Evolutionary conservation across 2,797 vertebrate species (phyloP), one percentile per base, ranked within the genome.

Genomic region (Margarornis squamiger): DNA sequence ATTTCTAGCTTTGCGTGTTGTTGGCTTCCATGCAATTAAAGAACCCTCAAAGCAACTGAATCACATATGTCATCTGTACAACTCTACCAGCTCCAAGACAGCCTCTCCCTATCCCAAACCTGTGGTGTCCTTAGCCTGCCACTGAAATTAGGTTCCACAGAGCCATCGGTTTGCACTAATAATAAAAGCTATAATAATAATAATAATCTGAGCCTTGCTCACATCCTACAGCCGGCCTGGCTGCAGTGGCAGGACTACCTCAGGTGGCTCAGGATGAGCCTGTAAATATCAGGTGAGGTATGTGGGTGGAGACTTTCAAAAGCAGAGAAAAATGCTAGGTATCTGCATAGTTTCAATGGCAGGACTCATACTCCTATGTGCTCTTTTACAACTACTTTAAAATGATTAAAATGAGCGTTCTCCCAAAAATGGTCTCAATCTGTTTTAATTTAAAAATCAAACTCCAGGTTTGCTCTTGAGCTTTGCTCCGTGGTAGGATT

Each of bases 1-100:
- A 73, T 88, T 95, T 97, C 96, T 88, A 70, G 74, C 93, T 92
- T 82, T 88, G 71, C 0, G 10, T 76, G 72, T 94, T 96, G 96
- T 96, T 63, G 17, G 90, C 62, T 95, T 80, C 86, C 65, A 36
- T 52, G 92, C 73, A 72, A 85, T 85, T 95, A 95, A 83, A 87
- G 80, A 74, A 51, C 77, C 34, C 52, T 94, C 74, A 82, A 71
- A 93, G 72, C n/a, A 51, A 45, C 49, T 3, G 41, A 67, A 16
- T 48, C 1, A 0, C 57, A 9, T 2, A 11, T 73, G 80, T 86
- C 84, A 15, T 9, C 4, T 26, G 41, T 17, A 14, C 20, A 27
- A 10, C 49, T 68, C 57, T 10, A 34, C 6, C 2, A 14, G 24
- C 34, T 78, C 39, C 11, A 17, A 59, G 72, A 49, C 39, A 59